A percentile compares a stretch with the other conserved stretches of the same genome.
phyloP scores from a whole-genome alignment of 2,797 vertebrate genomes.

The Intellagama lesueurii region DNA sequence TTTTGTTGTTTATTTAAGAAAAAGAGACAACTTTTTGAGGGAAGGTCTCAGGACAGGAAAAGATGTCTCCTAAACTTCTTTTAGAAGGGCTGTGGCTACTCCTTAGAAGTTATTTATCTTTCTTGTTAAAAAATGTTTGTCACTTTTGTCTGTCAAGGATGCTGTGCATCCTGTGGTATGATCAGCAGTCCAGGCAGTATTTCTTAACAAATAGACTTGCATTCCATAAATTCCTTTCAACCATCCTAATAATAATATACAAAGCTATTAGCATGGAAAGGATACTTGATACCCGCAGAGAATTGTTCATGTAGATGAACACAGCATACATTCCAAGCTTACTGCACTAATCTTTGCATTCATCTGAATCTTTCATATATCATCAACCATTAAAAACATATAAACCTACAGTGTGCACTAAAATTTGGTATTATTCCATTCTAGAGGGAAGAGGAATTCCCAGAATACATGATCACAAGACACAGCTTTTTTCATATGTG shows the following conservation, averaged over 20 bases:
- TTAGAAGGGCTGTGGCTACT: constrained; percentile 45
- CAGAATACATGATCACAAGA: not conserved
- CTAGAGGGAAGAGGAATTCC: not conserved
- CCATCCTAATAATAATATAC: not conserved
- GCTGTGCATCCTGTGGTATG: constrained; percentile 48
- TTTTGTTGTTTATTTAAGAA: constrained; percentile 1
- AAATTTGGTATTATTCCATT: not conserved
- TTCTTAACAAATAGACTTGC: constrained; percentile 8
- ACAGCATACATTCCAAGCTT: not conserved
- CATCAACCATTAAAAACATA: not conserved
- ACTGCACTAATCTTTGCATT: not conserved
- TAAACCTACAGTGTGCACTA: not conserved
- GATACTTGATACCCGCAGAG: not conserved
- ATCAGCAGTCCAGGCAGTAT: constrained; percentile 35
- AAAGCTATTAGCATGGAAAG: not conserved
- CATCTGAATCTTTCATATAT: not conserved
- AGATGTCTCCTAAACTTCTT: constrained; percentile 21
- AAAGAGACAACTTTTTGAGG: not conserved
- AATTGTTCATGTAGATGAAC: not conserved
- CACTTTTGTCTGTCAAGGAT: constrained; percentile 56
- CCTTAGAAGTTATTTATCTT: constrained; percentile 72
- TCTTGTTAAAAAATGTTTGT: constrained; percentile 55
- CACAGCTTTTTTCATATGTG: not conserved
- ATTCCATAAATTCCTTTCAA: constrained; percentile 35
- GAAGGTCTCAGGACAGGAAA: constrained; percentile 42